A percentile compares a stretch with the other conserved stretches of the same genome.
These are phyloP conservation scores for Ferdinandea cuprea DNA, from an alignment of 2,888 invertebrate genomes.

Conservation along the genomic window DNA sequence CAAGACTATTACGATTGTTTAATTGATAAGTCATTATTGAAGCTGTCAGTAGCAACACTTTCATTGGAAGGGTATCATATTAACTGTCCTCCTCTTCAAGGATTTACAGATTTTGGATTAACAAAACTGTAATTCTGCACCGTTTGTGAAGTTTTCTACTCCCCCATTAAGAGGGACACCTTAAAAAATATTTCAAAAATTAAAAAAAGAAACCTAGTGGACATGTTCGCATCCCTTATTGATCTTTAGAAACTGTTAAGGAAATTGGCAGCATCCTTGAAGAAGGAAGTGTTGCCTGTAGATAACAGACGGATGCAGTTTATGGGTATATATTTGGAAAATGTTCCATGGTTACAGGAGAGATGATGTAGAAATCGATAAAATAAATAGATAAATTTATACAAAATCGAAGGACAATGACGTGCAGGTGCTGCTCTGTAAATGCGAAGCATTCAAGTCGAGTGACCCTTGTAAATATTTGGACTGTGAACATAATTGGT, in stretches of 20 bases:
- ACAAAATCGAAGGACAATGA: no score
- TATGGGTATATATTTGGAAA: conserved; percentile 20
- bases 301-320: conserved; percentile 62
- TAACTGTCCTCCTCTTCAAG: neutral
- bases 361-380: no score
- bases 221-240: neutral
- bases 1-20: conserved; percentile 7
- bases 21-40: conserved; percentile 33
- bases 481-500: no score
- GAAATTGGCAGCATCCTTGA: conserved; percentile 60
- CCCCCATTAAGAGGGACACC: no score
- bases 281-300: conserved; percentile 50
- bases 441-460: no score
- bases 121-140: no score
- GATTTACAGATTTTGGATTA: no score
- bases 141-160: neutral
- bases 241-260: conserved; percentile 45
- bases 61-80: no score
- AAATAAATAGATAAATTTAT: no score
- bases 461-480: no score
- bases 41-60: conserved; percentile 21
- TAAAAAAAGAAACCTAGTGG: no score
- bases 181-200: neutral
- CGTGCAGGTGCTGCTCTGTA: no score
- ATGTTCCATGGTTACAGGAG: neutral